Base-by-base conservation (phyloP, 2,888 invertebrate genomes). In the Acronicta leporina region DNA sequence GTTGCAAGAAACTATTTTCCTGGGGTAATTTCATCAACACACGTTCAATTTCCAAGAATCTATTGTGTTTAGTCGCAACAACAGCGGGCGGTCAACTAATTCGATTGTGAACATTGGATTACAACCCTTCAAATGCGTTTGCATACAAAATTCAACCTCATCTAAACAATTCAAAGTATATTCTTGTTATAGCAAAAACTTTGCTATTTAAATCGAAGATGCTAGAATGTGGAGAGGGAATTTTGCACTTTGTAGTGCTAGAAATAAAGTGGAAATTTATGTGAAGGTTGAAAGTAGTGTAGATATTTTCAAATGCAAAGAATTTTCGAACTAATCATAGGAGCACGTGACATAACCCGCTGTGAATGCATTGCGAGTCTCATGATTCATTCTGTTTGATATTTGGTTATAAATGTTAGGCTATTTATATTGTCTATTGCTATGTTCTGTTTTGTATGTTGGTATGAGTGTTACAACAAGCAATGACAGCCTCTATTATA, bases 71-170 rank as follows among this genome's bases (percentile, higher is more conserved):
- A 91, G 89, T 89, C 91, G 90, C 91, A 91, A 89, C 90, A 92
- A 87, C 92, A 84, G 78, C 88, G 85, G 92, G 92, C 73, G 92
- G 91, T 93, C 92, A 88, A 83, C 87, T 90, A 92, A 92, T 92
- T 91, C 85, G 83, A 89, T 89, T 85, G 86, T 83, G 80, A 87
- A 86, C 82, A 79, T 63, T 57, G 85, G 77, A 85, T 87, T 84
- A 85, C 68, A 72, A 75, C 78, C 73, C 76, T 75, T 69, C 69
- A 55, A 27, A 46, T 43, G 15, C 51, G 0, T 10, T 20, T 10
- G 3, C 56, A 62, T 38, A 25, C 35, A 78, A 78, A 78, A 58
- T 54, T 10, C 48, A 65, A 76, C 79, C 57, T 35, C 38, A 38
- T 38, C 2, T 81, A 77, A 49, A 0, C 0, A 0, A 0, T 14